Conservation (phyloP, 1,140 invertebrate genomes). For the Berghia stephanieae region DNA sequence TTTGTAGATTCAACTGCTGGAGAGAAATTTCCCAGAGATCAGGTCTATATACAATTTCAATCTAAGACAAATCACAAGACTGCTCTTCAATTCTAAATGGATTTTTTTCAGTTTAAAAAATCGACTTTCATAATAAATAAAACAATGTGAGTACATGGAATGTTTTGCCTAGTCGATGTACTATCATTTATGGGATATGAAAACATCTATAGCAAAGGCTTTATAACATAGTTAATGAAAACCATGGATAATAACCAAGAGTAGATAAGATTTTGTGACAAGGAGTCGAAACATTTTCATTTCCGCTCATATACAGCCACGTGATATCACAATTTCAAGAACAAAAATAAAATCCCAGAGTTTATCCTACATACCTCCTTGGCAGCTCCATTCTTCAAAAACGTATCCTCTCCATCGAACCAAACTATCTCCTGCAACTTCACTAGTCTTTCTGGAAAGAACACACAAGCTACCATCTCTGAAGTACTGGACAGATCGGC, state of each 20-base stretch:
- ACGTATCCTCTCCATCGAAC: constrained; percentile 42
- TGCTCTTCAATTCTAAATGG: no score
- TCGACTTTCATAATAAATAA: no score
- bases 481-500: constrained; percentile 43
- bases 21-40: no score
- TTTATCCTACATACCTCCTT: constrained; percentile 35
- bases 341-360: background rate
- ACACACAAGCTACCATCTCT: constrained; percentile 36
- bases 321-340: background rate
- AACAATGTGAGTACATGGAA: no score
- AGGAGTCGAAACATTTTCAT: background rate
- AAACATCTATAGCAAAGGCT: background rate
- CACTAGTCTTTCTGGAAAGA: constrained; percentile 31
- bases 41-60: no score
- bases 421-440: constrained; percentile 30
- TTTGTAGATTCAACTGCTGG: no score
- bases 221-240: background rate
- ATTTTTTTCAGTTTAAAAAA: no score
- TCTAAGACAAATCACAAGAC: no score
- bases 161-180: no score
- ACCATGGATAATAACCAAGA: background rate
- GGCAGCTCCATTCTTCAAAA: constrained; percentile 50
- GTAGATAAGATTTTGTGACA: background rate
- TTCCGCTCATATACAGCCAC: background rate
- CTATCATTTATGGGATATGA: no score